Conservation (phyloP, 2,888 invertebrate species). For the Coecobrya sp. region DNA sequence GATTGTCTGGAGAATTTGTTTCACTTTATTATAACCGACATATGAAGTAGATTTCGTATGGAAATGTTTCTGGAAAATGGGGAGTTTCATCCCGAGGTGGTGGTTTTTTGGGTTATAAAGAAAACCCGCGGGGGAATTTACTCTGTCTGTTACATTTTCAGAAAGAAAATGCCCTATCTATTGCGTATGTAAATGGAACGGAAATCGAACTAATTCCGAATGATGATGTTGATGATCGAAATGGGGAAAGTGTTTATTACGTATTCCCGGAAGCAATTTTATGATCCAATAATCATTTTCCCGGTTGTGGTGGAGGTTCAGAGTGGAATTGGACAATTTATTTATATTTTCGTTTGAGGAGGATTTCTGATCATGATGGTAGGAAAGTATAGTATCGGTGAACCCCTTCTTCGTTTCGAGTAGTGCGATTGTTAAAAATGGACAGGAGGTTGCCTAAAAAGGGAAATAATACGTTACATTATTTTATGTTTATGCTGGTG, state of each 20-base stretch:
- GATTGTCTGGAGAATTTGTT: neutral
- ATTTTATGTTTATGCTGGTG: neutral
- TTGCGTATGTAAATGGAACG: conserved; percentile 37
- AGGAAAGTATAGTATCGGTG: neutral
- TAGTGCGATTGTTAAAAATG: neutral
- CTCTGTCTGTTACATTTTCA: neutral
- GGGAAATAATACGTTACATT: neutral
- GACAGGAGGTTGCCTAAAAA: neutral
- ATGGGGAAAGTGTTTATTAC: conserved; percentile 63
- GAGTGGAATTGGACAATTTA: conserved; percentile 55
- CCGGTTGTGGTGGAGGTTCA: neutral
- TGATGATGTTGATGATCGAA: conserved; percentile 18
- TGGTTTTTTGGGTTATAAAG: neutral
- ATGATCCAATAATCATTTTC: conserved; percentile 78
- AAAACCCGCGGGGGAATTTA: conserved; percentile 19
- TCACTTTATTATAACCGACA: neutral
- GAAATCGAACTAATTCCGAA: conserved; percentile 60
- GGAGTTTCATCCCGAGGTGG: too few species aligned
- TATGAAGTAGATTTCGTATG: conserved; percentile 24
- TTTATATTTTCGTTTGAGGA: conserved; percentile 39
- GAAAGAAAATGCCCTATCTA: too few species aligned
- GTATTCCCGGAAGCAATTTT: conserved; percentile 82
- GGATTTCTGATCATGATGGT: neutral
- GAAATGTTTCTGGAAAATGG: too few species aligned
- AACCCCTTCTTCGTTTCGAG: conserved; percentile 53